These are phyloP conservation scores for Phodopus roborovskii DNA, from an alignment of 2,113 vertebrate species.

Conservation along the genomic window DNA sequence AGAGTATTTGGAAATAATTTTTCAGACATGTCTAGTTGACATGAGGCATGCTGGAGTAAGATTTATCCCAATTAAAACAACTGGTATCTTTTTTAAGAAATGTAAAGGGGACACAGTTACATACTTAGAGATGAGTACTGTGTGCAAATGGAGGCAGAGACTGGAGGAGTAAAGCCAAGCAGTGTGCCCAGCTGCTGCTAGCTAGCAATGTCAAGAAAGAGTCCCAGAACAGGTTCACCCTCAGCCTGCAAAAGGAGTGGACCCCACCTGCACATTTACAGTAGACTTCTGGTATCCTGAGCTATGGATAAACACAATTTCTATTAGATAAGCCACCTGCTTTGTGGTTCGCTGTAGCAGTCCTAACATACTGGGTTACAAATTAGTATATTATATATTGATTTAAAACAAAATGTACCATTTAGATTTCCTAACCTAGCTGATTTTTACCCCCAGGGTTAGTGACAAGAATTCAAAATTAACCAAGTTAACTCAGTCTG, in stretches of 20 bases:
- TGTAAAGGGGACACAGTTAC: neutral
- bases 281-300: neutral
- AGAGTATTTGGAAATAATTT: neutral
- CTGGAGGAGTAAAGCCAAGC: neutral
- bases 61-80: neutral
- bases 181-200: neutral
- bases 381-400: neutral
- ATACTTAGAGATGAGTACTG: neutral
- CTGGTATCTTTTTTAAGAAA: neutral
- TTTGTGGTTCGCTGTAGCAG: neutral
- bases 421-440: slow-evolving; percentile 2
- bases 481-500: neutral
- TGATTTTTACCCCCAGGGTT: neutral
- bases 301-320: neutral
- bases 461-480: neutral
- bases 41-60: neutral
- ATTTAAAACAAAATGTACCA: slow-evolving; percentile 29
- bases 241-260: neutral
- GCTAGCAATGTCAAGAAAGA: neutral
- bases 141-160: neutral
- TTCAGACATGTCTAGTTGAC: neutral
- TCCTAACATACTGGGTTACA: neutral
- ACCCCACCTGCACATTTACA: neutral
- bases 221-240: neutral
- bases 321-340: neutral